phyloP scores from a whole-genome alignment of 2,888 invertebrate genomes.

The Vanessa cardui region DNA sequence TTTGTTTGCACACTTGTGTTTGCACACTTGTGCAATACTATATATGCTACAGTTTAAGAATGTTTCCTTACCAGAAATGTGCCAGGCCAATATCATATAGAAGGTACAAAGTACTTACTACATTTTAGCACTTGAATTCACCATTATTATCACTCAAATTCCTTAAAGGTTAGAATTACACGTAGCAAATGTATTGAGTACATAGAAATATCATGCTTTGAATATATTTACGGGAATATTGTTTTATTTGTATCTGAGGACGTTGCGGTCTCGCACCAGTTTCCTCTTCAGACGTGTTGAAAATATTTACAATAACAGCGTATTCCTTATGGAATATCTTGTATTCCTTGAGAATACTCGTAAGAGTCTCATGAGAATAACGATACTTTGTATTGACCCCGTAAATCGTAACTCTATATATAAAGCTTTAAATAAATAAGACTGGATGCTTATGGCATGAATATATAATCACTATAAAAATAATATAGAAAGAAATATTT shows the following conservation, averaged over 20 bases:
- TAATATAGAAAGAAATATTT: no score
- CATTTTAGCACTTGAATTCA: no score
- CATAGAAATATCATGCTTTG: neutral
- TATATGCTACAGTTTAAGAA: no score
- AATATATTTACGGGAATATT: neutral
- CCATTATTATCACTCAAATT: neutral
- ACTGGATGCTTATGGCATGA: no score
- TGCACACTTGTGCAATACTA: no score
- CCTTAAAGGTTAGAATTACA: neutral
- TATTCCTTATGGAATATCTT: constrained; percentile 1
- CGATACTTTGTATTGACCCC: neutral
- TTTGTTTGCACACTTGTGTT: no score
- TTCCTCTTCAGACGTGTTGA: neutral
- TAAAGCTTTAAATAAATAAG: no score
- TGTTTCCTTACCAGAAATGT: no score
- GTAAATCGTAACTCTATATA: neutral
- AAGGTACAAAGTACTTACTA: no score
- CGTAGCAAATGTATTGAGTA: neutral
- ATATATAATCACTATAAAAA: no score
- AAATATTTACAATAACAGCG: neutral
- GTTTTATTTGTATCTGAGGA: neutral
- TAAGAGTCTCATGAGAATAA: neutral
- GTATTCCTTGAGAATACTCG: neutral
- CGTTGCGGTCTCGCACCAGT: neutral
- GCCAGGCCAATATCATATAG: no score